A percentile compares a stretch with the other conserved stretches of the same genome.
Conservation (phyloP, 2,888 invertebrate genomes). For the Sarcophaga variegata region DNA sequence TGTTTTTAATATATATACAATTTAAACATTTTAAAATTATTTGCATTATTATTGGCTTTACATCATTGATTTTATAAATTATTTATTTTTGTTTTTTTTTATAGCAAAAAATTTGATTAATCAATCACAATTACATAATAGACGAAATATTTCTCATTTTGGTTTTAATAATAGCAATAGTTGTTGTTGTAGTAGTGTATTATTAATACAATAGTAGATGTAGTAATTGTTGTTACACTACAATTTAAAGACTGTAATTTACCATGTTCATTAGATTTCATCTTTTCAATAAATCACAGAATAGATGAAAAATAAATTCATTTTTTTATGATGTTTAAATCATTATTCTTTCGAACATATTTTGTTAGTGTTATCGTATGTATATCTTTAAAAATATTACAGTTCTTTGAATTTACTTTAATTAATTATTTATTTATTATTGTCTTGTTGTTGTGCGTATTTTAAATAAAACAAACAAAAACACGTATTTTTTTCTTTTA, state of each 20-base stretch:
- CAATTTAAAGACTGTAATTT: not conserved
- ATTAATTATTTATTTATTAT: slow-evolving; percentile 36
- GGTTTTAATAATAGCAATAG: slow-evolving; percentile 39
- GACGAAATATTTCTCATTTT: slow-evolving; percentile 42
- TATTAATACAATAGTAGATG: not conserved
- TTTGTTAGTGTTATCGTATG: not conserved
- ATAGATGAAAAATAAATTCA: no score
- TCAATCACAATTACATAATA: slow-evolving; percentile 66
- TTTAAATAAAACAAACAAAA: not conserved
- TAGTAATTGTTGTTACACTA: not conserved
- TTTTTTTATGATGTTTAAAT: no score
- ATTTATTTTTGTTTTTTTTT: not conserved
- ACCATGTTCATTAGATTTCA: no score
- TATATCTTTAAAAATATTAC: not conserved
- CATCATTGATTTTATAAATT: slow-evolving; percentile 1
- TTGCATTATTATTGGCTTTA: slow-evolving; percentile 1
- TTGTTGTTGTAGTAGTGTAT: not conserved
- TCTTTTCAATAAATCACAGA: no score
- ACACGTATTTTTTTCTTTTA: not conserved
- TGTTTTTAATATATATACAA: slow-evolving; percentile 33
- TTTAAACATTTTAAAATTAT: slow-evolving; percentile 22
- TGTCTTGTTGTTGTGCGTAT: slow-evolving; percentile 54
- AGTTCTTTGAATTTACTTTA: not conserved
- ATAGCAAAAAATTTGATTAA: slow-evolving; percentile 47
- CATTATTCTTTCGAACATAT: not conserved